phyloP scores from a whole-genome alignment of 2,113 vertebrate species.

The Festucalex cinctus region DNA sequence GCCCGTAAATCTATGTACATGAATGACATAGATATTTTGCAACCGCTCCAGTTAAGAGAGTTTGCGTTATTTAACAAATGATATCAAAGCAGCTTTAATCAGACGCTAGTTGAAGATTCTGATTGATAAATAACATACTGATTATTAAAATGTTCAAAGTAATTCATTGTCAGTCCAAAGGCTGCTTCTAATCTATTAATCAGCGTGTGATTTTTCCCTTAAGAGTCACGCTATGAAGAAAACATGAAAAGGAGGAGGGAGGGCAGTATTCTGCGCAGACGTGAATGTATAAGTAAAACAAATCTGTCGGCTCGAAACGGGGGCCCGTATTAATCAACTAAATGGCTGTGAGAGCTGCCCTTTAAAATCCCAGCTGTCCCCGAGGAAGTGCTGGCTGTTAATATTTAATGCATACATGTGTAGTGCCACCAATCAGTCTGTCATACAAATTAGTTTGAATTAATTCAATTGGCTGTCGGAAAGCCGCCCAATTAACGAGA shows the following conservation, averaged over 20 bases:
- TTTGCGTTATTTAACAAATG: background rate
- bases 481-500: conserved; percentile 52
- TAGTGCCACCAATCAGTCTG: conserved; percentile 69
- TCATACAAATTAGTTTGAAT: conserved; percentile 68
- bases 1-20: background rate
- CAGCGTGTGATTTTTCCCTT: background rate
- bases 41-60: background rate
- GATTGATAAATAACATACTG: conserved; percentile 4
- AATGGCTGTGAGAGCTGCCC: conserved; percentile 65
- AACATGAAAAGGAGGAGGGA: conserved; percentile 13
- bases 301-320: conserved; percentile 47
- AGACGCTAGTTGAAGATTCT: background rate
- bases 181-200: background rate
- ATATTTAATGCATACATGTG: conserved; percentile 74
- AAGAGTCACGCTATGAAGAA: conserved; percentile 3
- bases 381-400: conserved; percentile 64
- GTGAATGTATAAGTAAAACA: conserved; percentile 60
- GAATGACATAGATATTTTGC: background rate
- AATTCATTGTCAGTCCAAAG: background rate
- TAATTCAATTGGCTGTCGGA: conserved; percentile 66
- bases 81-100: conserved; percentile 2
- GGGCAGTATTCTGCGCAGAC: conserved; percentile 30
- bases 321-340: conserved; percentile 68
- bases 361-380: conserved; percentile 71
- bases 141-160: conserved; percentile 1